Percentiles rank a stretch among this genome's conserved stretches.
These are phyloP conservation scores for Aspidiotus destructor DNA, from an alignment of 2,888 invertebrate genomes.

Conservation along the genomic window DNA sequence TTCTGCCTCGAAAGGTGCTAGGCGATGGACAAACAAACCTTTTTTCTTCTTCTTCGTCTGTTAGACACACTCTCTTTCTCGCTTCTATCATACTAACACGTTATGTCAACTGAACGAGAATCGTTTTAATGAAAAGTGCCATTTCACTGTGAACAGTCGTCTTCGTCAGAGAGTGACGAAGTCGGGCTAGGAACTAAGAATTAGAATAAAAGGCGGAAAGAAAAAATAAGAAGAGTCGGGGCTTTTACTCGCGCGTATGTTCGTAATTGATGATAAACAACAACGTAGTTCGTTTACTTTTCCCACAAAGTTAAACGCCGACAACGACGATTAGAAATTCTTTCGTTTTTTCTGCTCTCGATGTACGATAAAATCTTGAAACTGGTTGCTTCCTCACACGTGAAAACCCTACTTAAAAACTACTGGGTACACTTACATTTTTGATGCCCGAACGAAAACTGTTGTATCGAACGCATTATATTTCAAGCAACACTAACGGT, in stretches of 20 bases:
- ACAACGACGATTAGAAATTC: constrained; percentile 21
- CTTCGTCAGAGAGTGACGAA: constrained; percentile 33
- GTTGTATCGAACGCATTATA: too few species aligned
- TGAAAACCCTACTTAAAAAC: too few species aligned
- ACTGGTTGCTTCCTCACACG: too few species aligned
- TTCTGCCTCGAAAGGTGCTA: constrained; percentile 24
- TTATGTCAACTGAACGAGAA: constrained; percentile 32
- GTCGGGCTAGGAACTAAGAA: constrained; percentile 34
- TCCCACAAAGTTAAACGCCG: constrained; percentile 27
- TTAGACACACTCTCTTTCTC: too few species aligned
- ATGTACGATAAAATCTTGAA: too few species aligned
- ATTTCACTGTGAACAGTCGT: constrained; percentile 24
- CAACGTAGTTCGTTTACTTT: constrained; percentile 26
- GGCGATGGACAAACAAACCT: constrained; percentile 26
- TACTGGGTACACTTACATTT: too few species aligned
- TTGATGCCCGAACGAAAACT: too few species aligned
- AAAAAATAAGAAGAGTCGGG: constrained; percentile 31
- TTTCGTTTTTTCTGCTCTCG: constrained; percentile 11
- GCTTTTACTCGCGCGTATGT: constrained; percentile 37
- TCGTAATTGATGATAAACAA: constrained; percentile 30
- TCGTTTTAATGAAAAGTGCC: constrained; percentile 31
- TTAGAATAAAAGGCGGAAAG: constrained; percentile 29
- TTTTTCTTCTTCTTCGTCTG: constrained; percentile 10
- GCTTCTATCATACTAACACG: constrained; percentile 16
- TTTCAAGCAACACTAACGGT: too few species aligned